A percentile compares a stretch with the other conserved stretches of the same genome.
phyloP scores from a whole-genome alignment of 2,113 vertebrate species.

The Pachypanchax playfairii region DNA sequence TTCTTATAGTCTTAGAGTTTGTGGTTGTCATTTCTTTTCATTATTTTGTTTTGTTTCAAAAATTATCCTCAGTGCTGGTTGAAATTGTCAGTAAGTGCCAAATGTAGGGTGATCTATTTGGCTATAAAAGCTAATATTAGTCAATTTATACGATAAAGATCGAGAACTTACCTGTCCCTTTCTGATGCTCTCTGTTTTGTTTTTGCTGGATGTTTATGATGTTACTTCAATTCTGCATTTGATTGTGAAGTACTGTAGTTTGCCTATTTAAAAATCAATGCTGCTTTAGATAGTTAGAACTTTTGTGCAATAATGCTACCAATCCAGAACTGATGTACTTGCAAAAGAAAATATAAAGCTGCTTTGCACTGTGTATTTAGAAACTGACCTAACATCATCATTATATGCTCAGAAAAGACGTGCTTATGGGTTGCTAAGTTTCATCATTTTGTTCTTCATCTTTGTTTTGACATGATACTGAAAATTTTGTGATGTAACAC shows the following conservation, averaged over 20 bases:
- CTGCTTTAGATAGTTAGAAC: constrained; percentile 61
- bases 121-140: constrained; percentile 3
- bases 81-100: constrained; percentile 20
- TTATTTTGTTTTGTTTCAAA: constrained; percentile 6
- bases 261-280: constrained; percentile 59
- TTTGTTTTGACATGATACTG: constrained; percentile 42
- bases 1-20: no score
- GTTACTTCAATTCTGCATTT: constrained; percentile 79
- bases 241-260: constrained; percentile 67
- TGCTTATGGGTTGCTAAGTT: constrained; percentile 48
- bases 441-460: constrained; percentile 39
- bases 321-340: constrained; percentile 53
- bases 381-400: constrained; percentile 30
- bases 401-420: constrained; percentile 38
- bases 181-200: constrained; percentile 44
- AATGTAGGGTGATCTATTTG: constrained; percentile 7
- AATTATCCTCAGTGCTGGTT: background rate
- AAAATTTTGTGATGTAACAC: constrained; percentile 36
- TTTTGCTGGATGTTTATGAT: constrained; percentile 54
- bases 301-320: constrained; percentile 63
- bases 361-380: constrained; percentile 60
- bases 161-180: constrained; percentile 4
- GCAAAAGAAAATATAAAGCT: constrained; percentile 62
- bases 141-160: constrained; percentile 7
- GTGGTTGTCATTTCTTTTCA: constrained; percentile 14